Evolutionary conservation across 2,888 invertebrate genomes (phyloP).

Genomic region (Mayetiola destructor): DNA sequence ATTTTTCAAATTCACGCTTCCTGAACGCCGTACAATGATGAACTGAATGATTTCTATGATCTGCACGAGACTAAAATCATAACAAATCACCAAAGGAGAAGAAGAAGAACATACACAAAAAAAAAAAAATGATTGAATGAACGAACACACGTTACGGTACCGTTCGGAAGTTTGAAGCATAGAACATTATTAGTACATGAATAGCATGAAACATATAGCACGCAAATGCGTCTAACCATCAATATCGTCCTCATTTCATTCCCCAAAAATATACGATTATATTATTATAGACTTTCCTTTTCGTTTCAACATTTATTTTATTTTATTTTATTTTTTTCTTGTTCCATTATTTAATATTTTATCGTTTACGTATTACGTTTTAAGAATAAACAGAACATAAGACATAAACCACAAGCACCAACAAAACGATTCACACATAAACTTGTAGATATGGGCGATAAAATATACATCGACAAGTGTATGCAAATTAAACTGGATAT

Average conservation of each 20-base stretch:
- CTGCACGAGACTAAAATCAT: constrained; percentile 11
- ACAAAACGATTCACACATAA: no score
- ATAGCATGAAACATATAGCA: neutral
- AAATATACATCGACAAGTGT: constrained; percentile 3
- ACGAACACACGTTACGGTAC: neutral
- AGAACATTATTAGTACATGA: no score
- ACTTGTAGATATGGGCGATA: neutral
- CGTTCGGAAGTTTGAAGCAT: neutral
- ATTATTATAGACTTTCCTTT: neutral
- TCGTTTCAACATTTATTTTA: neutral
- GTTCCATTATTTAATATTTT: neutral
- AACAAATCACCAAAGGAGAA: no score
- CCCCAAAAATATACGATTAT: neutral
- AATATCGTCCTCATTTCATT: neutral
- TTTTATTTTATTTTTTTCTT: neutral
- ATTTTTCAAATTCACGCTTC: neutral
- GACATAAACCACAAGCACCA: neutral
- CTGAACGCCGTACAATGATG: neutral
- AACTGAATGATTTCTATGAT: constrained; percentile 7
- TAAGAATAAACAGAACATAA: neutral
- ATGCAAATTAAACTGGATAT: constrained; percentile 11
- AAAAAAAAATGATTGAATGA: no score
- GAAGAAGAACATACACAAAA: no score
- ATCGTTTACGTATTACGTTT: neutral
- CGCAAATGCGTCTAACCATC: neutral